Evolutionary conservation across 2,888 invertebrate species (phyloP).

Genomic region (Amiota mariae): DNA sequence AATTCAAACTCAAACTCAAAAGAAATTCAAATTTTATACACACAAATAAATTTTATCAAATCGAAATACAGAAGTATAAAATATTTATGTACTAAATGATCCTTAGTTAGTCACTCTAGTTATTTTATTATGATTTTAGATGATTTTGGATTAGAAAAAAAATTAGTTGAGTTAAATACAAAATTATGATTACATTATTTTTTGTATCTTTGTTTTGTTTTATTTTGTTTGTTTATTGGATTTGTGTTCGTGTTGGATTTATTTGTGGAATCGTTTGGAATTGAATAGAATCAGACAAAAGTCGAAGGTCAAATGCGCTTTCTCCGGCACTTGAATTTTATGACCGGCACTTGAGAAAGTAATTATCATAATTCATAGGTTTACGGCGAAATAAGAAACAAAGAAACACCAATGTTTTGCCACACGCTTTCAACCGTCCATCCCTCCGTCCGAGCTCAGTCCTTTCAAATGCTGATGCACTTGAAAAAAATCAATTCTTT

Average conservation of each 20-base stretch:
- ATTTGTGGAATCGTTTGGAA: too few relatives aligned
- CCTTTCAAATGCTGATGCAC: too few relatives aligned
- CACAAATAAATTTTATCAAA: too few relatives aligned
- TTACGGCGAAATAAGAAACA: neutral
- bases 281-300: neutral
- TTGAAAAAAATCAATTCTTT: too few relatives aligned
- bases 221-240: neutral
- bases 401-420: neutral
- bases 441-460: neutral
- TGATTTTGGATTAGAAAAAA: too few relatives aligned
- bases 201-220: neutral
- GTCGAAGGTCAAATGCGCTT: constrained; percentile 5
- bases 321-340: constrained; percentile 3
- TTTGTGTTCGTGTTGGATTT: neutral
- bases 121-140: too few relatives aligned
- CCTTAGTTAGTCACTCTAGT: too few relatives aligned
- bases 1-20: neutral
- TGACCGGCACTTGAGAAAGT: constrained; percentile 22
- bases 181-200: neutral
- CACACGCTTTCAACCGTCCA: constrained; percentile 2
- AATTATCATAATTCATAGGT: neutral
- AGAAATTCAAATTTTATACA: neutral
- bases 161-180: too few relatives aligned
- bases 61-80: too few relatives aligned
- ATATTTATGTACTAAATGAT: too few relatives aligned